Conservation (phyloP, 2,113 vertebrate species). For the Corythornis vintsioides region DNA sequence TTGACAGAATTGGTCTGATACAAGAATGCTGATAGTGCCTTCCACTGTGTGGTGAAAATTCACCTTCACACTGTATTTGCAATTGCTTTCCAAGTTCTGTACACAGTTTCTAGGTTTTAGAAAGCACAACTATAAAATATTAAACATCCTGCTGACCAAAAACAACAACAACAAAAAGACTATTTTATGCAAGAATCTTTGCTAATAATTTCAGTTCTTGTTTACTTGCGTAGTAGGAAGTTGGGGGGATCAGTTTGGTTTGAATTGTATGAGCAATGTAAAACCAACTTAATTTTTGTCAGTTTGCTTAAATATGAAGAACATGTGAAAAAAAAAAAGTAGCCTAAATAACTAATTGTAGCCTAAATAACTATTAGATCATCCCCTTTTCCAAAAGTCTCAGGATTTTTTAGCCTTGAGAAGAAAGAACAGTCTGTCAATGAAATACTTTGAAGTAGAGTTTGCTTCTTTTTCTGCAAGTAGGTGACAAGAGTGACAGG, state of each 20-base stretch:
- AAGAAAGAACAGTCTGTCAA: background rate
- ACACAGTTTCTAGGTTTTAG: accelerated
- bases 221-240: background rate
- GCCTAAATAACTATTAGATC: background rate
- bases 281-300: background rate
- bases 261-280: background rate
- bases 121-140: background rate
- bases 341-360: background rate
- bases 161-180: too few species aligned
- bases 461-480: background rate
- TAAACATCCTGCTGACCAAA: background rate
- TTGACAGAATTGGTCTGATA: background rate
- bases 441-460: background rate
- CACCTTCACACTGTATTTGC: background rate
- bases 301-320: background rate
- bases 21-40: background rate
- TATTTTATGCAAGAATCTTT: background rate
- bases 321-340: background rate
- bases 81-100: background rate
- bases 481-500: background rate
- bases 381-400: background rate
- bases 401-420: background rate
- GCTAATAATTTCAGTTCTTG: background rate
- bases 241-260: background rate
- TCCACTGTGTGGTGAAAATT: background rate